Evolutionary conservation across 2,888 invertebrate genomes (phyloP).

Genomic region (Rhodophaea formosa): DNA sequence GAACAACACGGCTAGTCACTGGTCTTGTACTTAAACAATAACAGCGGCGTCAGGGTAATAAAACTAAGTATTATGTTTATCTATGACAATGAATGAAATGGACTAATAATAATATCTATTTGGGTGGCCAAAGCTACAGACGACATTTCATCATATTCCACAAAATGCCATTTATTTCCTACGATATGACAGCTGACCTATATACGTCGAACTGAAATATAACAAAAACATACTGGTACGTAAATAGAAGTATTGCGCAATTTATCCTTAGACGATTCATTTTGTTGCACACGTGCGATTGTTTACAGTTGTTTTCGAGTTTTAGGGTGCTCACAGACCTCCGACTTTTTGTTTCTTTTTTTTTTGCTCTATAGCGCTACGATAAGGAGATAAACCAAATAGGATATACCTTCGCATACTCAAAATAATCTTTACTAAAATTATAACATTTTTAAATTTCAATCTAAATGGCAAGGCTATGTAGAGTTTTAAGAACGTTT

Average conservation of each 20-base stretch:
- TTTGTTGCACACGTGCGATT: conserved; percentile 7
- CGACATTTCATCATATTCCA: conserved; percentile 1
- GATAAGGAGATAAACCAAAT: no score
- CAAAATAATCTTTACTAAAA: no score
- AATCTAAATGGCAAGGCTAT: no score
- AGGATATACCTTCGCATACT: no score
- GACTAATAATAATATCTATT: background rate
- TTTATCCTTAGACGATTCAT: conserved; percentile 8
- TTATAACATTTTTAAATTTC: no score
- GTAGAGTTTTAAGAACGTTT: no score
- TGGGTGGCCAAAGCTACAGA: conserved; percentile 4
- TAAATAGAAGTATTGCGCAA: conserved; percentile 15
- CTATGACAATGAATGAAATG: background rate
- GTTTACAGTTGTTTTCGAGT: conserved; percentile 1
- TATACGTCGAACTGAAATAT: conserved; percentile 14
- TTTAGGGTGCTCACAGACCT: background rate
- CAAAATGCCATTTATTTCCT: conserved; percentile 1
- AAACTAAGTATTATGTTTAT: background rate
- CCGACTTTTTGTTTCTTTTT: background rate
- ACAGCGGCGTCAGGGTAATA: no score
- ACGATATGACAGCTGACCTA: conserved; percentile 18
- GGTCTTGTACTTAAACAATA: no score
- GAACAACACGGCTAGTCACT: no score
- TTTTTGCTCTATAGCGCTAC: no score
- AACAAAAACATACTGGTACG: conserved; percentile 15